These are phyloP conservation scores for Pristionchus mayeri DNA, from an alignment of 2,888 invertebrate species.

Conservation along the genomic window DNA sequence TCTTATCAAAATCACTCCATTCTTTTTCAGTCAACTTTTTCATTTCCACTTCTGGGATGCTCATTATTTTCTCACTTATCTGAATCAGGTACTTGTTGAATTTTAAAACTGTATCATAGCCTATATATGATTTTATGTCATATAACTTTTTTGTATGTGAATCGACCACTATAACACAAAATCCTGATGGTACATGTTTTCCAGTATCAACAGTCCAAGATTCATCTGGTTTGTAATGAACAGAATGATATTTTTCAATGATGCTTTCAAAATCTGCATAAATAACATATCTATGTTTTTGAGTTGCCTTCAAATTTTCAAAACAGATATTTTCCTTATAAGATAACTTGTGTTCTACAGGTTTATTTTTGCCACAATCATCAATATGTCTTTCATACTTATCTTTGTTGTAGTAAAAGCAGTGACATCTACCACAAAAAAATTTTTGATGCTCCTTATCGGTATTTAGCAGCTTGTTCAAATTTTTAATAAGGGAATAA, in stretches of 20 bases:
- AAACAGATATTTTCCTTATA: constrained; percentile 54
- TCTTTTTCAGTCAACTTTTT: constrained; percentile 52
- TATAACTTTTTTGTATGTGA: constrained; percentile 45
- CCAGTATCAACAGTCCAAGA: constrained; percentile 52
- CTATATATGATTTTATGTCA: constrained; percentile 51
- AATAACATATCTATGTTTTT: constrained; percentile 58
- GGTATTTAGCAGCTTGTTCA: constrained; percentile 53
- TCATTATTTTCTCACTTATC: constrained; percentile 52
- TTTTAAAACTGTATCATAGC: constrained; percentile 50
- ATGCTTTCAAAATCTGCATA: constrained; percentile 60
- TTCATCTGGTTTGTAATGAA: constrained; percentile 50
- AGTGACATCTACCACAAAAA: constrained; percentile 57
- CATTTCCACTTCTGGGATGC: constrained; percentile 39
- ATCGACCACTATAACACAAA: constrained; percentile 51
- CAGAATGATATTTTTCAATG: constrained; percentile 41
- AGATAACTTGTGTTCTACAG: constrained; percentile 52
- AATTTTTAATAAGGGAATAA: constrained; percentile 58
- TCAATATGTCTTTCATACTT: constrained; percentile 57
- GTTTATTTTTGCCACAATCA: constrained; percentile 59
- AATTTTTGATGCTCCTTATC: constrained; percentile 52
- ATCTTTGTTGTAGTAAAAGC: constrained; percentile 50
- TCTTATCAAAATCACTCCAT: constrained; percentile 40
- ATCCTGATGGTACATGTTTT: constrained; percentile 58
- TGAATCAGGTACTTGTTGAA: constrained; percentile 55
- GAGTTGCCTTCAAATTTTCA: constrained; percentile 56